Evolutionary conservation across 92 coral and sea anemone genomes (phyloP).

Genomic region (Palythoa grandiflora): DNA sequence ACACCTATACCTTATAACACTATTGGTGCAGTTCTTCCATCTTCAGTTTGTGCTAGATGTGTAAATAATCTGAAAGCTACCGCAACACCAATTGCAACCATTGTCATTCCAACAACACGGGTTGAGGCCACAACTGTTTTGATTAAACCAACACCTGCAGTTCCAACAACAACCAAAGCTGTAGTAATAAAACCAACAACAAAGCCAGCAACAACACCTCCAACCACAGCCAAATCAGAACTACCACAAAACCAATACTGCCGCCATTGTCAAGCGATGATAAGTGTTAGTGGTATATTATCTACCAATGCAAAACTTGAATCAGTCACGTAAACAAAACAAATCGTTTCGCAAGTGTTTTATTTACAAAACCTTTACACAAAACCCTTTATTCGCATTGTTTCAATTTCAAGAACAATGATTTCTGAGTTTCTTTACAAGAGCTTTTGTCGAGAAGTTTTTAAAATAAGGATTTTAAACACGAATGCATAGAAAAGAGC

Average conservation of each 20-base stretch:
- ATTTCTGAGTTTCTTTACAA: background rate
- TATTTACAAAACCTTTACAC: constrained; percentile 4
- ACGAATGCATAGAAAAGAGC: too few species aligned
- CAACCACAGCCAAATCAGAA: constrained; percentile 2
- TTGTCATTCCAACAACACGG: constrained; percentile 66
- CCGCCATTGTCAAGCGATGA: too few species aligned
- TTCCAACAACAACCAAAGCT: constrained; percentile 28
- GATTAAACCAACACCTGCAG: constrained; percentile 53
- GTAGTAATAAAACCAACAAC: background rate
- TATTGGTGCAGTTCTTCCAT: constrained; percentile 35
- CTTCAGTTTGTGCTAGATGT: constrained; percentile 39
- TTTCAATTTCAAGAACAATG: background rate
- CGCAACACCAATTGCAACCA: constrained; percentile 71
- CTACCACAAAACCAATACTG: too few species aligned
- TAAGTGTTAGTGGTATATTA: too few species aligned
- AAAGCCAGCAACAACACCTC: background rate
- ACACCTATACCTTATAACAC: constrained; percentile 73
- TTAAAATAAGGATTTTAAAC: too few species aligned
- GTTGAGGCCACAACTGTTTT: constrained; percentile 50
- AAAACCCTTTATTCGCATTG: background rate
- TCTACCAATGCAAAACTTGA: too few species aligned
- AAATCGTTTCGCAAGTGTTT: background rate
- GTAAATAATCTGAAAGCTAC: constrained; percentile 45
- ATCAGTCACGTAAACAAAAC: background rate
- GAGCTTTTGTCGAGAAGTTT: background rate